Evolutionary conservation across 2,888 invertebrate species (phyloP).

Genomic region (Frankliniella fusca): DNA sequence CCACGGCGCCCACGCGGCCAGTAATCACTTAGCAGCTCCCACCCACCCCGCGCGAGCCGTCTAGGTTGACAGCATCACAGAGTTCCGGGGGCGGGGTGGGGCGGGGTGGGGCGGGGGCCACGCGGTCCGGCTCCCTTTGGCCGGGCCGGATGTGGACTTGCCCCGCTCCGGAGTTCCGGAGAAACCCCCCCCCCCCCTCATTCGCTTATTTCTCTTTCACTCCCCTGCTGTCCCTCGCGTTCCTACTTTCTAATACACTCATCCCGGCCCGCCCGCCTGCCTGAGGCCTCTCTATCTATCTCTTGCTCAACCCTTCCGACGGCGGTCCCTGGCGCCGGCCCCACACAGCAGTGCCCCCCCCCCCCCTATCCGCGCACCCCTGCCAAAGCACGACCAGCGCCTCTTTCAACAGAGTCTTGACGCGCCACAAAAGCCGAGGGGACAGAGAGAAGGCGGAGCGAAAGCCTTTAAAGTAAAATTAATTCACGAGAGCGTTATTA

Average conservation of each 20-base stretch:
- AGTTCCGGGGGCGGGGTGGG: neutral
- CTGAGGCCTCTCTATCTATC: neutral
- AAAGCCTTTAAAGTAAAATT: too few species aligned
- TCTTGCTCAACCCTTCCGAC: conserved; percentile 25
- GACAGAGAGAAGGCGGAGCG: too few species aligned
- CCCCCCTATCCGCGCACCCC: too few species aligned
- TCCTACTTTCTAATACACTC: conserved; percentile 13
- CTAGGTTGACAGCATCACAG: neutral
- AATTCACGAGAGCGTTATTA: too few species aligned
- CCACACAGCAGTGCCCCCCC: too few species aligned
- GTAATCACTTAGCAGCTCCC: neutral
- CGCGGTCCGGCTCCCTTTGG: too few species aligned
- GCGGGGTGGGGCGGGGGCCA: neutral
- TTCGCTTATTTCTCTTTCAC: neutral
- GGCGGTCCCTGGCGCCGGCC: too few species aligned
- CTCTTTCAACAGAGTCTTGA: too few species aligned
- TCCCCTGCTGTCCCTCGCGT: neutral
- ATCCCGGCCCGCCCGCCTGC: neutral
- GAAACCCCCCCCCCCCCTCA: neutral
- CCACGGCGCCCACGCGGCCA: neutral
- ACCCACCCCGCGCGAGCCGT: neutral
- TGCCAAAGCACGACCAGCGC: too few species aligned
- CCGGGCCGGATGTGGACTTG: too few species aligned
- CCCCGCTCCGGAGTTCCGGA: too few species aligned
- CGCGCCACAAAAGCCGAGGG: too few species aligned